Evolutionary conservation across 2,888 invertebrate genomes (phyloP), one percentile per base, ranked within the genome.

Genomic region (Spatulosminthurus flaviceps): DNA sequence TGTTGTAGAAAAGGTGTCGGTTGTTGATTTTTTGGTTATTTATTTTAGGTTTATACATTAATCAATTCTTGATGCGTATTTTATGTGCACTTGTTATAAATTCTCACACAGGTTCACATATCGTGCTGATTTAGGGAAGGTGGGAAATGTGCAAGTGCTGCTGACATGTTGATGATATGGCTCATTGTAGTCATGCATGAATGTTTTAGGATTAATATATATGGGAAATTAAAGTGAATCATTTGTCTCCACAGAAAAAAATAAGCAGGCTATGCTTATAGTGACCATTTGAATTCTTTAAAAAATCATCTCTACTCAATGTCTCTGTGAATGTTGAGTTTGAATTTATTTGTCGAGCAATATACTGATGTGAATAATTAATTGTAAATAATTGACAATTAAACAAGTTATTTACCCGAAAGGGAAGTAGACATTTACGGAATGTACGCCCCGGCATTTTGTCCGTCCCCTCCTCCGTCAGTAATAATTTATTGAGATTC

Each of bases 21-120:
- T 51, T 51, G 51, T 51, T 51, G 16, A 51, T 51, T 51, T 51
- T 51, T 51, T 51, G 51, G 34, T 34, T 34, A 51, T 51, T 51
- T 51, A n/a, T 13, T n/a, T n/a, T 51, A 51, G 51, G 16, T 51
- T 51, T n/a, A n/a, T n/a, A n/a, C n/a, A 51, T 51, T n/a, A 51
- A n/a, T 34, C 5, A 34, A 9, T 34, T 34, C 5, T 34, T 34
- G 34, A 34, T 51, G 16, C 16, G 51, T 51, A 51, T 2, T 13
- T 41, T 2, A 51, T n/a, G 51, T 51, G 51, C 51, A 51, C 16
- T 51, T 51, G 51, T 9, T 51, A 16, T 51, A 51, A 5, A 51
- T 51, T 51, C n/a, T 19, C 51, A 51, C 51, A 51, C 19, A 19
- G 51, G 19, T n/a, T 51, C n/a, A 13, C n/a, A n/a, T 51, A 16